Percentiles rank a stretch among this genome's conserved stretches.
These are phyloP conservation scores for Sylvia borin DNA, from an alignment of 2,797 vertebrate species.

Conservation along the genomic window DNA sequence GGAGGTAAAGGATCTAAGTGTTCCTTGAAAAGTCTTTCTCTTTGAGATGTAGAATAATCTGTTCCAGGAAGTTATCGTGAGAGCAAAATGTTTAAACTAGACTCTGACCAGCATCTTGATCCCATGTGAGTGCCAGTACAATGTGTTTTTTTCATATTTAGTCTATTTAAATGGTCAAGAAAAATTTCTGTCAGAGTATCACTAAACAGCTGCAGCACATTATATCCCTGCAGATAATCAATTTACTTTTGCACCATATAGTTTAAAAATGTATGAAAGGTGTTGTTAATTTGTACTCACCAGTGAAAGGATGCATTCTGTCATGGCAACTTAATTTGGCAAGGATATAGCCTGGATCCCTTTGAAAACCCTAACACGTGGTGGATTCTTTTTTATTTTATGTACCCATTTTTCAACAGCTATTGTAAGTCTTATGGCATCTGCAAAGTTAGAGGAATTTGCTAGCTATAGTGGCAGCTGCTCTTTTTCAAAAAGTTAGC, in stretches of 20 bases:
- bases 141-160: not conserved
- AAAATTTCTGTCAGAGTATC: not conserved
- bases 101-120: not conserved
- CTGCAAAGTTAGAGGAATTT: not conserved
- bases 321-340: not conserved
- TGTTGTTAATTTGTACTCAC: not conserved
- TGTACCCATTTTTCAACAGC: not conserved
- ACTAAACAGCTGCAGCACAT: not conserved
- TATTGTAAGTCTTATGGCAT: not conserved
- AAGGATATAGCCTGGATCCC: not conserved
- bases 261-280: constrained; percentile 18
- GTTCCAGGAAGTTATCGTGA: not conserved
- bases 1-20: not conserved
- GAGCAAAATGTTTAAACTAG: not conserved
- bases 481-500: not conserved
- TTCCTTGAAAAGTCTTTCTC: not conserved
- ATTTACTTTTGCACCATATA: not conserved
- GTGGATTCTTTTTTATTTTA: not conserved
- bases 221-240: not conserved
- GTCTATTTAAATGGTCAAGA: not conserved
- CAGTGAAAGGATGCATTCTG: not conserved
- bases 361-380: not conserved
- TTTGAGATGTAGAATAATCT: not conserved
- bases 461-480: not conserved
- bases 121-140: not conserved